These are phyloP conservation scores for Microtus pennsylvanicus DNA, from an alignment of 2,113 vertebrate species.

Conservation along the genomic window DNA sequence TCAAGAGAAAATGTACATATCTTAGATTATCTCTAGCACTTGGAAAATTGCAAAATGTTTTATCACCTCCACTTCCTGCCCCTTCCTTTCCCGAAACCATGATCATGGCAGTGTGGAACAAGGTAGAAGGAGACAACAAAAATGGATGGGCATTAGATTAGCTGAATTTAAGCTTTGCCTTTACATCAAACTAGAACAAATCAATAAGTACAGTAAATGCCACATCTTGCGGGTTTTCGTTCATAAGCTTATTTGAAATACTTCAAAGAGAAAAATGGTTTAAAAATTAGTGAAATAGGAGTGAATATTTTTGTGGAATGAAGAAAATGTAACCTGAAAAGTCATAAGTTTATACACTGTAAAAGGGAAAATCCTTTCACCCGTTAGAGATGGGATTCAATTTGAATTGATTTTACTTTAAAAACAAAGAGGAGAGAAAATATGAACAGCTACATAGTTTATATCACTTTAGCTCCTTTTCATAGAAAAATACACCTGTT, in stretches of 20 bases:
- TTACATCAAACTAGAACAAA: conserved; percentile 40
- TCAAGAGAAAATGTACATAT: conserved; percentile 66
- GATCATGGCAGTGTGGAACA: not conserved
- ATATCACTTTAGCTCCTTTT: not conserved
- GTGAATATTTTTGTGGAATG: conserved; percentile 11
- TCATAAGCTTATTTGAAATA: conserved; percentile 28
- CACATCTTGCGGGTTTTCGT: not conserved
- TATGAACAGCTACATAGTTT: not conserved
- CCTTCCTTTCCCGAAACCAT: not conserved
- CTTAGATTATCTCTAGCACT: conserved; percentile 67
- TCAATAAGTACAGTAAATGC: conserved; percentile 23
- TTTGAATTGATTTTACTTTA: not conserved
- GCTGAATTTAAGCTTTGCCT: conserved; percentile 4
- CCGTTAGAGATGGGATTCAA: not conserved
- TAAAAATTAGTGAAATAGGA: not conserved
- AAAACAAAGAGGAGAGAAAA: conserved; percentile 18
- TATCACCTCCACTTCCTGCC: conserved; percentile 47
- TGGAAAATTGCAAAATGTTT: conserved; percentile 78
- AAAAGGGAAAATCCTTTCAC: not conserved
- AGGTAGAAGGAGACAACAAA: not conserved
- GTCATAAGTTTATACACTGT: not conserved
- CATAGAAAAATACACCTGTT: conserved; percentile 31
- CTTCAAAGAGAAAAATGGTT: conserved; percentile 24
- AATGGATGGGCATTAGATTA: not conserved
- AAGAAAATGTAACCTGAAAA: not conserved